phyloP scores from a whole-genome alignment of 2,113 vertebrate genomes.

The Oceanodroma tethys region DNA sequence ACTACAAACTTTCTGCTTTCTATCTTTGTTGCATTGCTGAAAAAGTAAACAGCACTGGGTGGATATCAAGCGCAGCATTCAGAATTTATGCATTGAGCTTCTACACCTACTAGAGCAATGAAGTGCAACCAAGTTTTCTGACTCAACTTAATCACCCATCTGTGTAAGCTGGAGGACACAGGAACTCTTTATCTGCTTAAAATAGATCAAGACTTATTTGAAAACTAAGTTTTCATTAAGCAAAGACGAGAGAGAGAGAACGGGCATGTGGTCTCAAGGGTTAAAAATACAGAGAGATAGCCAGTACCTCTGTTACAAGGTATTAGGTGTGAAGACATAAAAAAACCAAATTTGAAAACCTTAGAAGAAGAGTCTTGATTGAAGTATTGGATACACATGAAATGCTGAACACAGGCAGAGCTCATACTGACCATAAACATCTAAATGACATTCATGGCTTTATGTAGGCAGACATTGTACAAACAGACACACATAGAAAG shows the following conservation, averaged over 20 bases:
- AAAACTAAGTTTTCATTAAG: background rate
- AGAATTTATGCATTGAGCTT: background rate
- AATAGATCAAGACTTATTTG: background rate
- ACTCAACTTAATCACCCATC: background rate
- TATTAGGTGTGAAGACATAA: background rate
- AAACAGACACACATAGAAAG: background rate
- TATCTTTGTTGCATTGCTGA: background rate
- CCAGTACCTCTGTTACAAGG: background rate
- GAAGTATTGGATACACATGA: background rate
- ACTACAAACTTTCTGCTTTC: background rate
- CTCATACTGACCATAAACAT: background rate
- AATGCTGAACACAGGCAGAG: background rate
- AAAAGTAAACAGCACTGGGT: background rate
- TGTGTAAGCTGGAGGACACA: background rate
- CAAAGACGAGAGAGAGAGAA: background rate
- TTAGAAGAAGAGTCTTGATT: fast-evolving
- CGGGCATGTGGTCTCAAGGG: background rate
- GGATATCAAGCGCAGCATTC: background rate
- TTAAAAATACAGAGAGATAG: background rate
- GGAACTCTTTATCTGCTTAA: background rate
- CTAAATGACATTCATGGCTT: background rate
- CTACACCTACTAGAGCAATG: background rate
- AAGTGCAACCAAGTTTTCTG: background rate
- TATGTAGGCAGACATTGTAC: background rate
- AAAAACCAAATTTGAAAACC: background rate